A percentile compares a stretch with the other conserved stretches of the same genome.
phyloP scores from a whole-genome alignment of 2,888 invertebrate species.

The Athripsodes cinereus region DNA sequence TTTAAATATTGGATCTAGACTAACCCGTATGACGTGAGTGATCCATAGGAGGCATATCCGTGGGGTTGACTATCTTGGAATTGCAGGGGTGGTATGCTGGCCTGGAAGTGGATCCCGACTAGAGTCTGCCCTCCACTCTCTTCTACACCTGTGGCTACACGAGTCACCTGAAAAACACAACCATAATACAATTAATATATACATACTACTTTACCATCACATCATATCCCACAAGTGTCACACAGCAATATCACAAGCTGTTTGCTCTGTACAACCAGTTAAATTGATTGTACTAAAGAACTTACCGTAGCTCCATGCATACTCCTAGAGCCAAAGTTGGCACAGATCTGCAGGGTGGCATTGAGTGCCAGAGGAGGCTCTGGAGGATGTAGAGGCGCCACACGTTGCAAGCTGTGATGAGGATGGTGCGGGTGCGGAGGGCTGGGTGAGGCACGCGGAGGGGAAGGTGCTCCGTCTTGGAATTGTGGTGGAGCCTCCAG shows the following conservation, averaged over 20 bases:
- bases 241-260: too few species aligned
- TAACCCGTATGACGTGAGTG: conserved; percentile 23
- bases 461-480: conserved; percentile 42
- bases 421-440: background rate
- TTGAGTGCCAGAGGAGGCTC: conserved; percentile 15
- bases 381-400: conserved; percentile 1
- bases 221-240: too few species aligned
- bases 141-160: conserved; percentile 13
- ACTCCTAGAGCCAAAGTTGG: conserved; percentile 11
- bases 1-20: too few species aligned
- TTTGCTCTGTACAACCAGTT: too few species aligned
- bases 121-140: conserved; percentile 16
- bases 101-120: conserved; percentile 49
- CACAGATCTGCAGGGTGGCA: conserved; percentile 25
- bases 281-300: too few species aligned
- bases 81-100: conserved; percentile 48
- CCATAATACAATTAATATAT: too few species aligned
- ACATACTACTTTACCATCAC: too few species aligned
- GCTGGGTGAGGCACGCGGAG: background rate
- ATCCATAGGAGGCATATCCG: conserved; percentile 18
- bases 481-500: conserved; percentile 44
- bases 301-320: conserved; percentile 14
- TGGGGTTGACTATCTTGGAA: conserved; percentile 38
- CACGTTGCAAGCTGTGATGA: too few species aligned
- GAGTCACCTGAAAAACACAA: conserved; percentile 9